Conservation (phyloP, 2,888 invertebrate genomes). For the Tuberolachnus salignus region DNA sequence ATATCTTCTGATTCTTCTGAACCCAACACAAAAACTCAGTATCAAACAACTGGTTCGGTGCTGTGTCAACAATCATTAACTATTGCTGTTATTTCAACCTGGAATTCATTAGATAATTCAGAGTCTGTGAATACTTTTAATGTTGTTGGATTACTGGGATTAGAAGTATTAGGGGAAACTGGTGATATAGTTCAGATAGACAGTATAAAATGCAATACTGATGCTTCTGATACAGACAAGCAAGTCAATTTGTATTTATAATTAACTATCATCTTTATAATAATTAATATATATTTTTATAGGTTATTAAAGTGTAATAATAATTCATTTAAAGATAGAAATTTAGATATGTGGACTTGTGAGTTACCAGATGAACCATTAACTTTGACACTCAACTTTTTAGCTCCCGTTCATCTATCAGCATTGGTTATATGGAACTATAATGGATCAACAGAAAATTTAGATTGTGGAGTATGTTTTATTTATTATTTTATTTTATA, state of each 20-base stretch:
- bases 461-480: conserved; percentile 69
- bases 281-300: not conserved
- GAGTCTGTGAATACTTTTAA: conserved; percentile 63
- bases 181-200: conserved; percentile 59
- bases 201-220: conserved; percentile 58
- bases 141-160: conserved; percentile 68
- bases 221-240: conserved; percentile 42
- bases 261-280: not conserved
- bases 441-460: conserved; percentile 74
- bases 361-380: conserved; percentile 60
- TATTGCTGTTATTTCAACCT: conserved; percentile 69
- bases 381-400: conserved; percentile 61
- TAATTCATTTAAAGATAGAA: conserved; percentile 41
- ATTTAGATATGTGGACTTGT: conserved; percentile 70
- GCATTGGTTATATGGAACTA: conserved; percentile 79
- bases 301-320: conserved; percentile 40
- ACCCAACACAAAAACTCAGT: conserved; percentile 8
- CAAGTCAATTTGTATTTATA: not conserved
- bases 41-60: conserved; percentile 59
- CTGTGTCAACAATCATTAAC: conserved; percentile 60
- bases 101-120: conserved; percentile 64
- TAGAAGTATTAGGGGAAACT: conserved; percentile 66
- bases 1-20: conserved; percentile 30
- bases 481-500: not conserved
- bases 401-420: conserved; percentile 60